phyloP scores from a whole-genome alignment of 2,113 vertebrate species.

The Romanogobio albipinnatus region DNA sequence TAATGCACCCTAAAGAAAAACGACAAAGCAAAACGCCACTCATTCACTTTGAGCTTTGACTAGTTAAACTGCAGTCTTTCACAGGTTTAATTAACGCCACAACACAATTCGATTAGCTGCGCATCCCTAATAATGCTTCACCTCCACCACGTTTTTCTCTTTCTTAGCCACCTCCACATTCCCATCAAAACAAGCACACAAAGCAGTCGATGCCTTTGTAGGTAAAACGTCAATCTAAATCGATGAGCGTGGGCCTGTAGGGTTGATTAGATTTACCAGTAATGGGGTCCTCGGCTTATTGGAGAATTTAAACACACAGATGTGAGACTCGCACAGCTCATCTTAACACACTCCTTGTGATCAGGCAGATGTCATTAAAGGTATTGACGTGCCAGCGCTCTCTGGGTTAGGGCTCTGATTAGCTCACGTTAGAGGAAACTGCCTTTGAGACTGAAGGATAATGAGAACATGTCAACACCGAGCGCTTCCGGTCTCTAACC shows the following conservation, averaged over 20 bases:
- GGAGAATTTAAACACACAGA: background rate
- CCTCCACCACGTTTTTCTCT: background rate
- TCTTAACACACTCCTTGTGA: conserved; percentile 28
- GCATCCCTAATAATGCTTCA: background rate
- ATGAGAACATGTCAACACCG: conserved; percentile 24
- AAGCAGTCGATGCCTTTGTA: conserved; percentile 17
- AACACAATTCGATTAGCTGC: background rate
- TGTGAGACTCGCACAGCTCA: background rate
- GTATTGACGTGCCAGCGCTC: conserved; percentile 26
- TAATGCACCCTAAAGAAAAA: background rate
- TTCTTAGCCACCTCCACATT: conserved; percentile 22
- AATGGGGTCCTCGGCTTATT: conserved; percentile 27
- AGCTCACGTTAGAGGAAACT: conserved; percentile 36
- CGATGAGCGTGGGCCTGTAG: conserved; percentile 6
- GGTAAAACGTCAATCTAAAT: conserved; percentile 38
- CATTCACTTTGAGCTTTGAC: background rate
- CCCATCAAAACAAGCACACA: conserved; percentile 20
- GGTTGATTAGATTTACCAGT: conserved; percentile 39
- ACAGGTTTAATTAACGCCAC: background rate
- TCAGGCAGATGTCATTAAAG: conserved; percentile 40
- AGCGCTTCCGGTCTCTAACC: conserved; percentile 11
- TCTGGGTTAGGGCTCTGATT: conserved; percentile 30
- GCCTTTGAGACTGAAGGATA: conserved; percentile 22
- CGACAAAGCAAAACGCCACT: background rate
- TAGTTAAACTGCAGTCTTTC: background rate